These are phyloP conservation scores for Dolichoris vasculosae DNA, from an alignment of 1,140 invertebrate genomes.

Conservation along the genomic window DNA sequence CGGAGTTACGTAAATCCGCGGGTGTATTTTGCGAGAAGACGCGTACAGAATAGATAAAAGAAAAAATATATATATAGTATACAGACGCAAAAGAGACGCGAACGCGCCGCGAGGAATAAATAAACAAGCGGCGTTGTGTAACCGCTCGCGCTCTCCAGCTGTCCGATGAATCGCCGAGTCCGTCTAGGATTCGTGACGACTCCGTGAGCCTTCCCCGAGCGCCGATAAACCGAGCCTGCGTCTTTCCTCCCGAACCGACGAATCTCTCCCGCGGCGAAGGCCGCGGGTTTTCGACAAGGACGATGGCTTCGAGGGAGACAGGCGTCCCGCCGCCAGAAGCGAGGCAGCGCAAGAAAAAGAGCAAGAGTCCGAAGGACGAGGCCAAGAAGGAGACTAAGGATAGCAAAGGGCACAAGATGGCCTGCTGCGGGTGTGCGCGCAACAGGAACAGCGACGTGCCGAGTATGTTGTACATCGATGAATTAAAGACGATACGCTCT, in stretches of 20 bases:
- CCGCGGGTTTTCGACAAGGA: background rate
- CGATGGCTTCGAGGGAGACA: constrained; percentile 9
- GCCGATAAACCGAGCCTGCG: background rate
- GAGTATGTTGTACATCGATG: constrained; percentile 60
- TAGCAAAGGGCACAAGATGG: constrained; percentile 63
- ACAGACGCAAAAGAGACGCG: too few relatives aligned
- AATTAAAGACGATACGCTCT: background rate
- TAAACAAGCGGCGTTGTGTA: constrained; percentile 6
- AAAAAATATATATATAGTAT: background rate
- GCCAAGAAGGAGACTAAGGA: constrained; percentile 10
- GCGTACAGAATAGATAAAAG: background rate
- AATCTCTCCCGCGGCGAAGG: background rate
- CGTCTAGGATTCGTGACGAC: background rate
- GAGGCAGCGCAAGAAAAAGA: constrained; percentile 32
- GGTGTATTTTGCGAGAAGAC: background rate
- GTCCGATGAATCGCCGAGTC: constrained; percentile 12
- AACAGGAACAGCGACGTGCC: constrained; percentile 73
- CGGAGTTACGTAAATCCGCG: background rate
- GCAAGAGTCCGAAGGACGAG: constrained; percentile 10
- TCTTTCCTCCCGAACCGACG: too few relatives aligned
- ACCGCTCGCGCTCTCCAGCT: constrained; percentile 20
- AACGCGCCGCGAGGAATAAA: constrained; percentile 1
- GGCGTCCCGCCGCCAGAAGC: background rate
- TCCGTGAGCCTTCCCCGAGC: too few relatives aligned
- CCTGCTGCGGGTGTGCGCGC: constrained; percentile 71